A percentile compares a stretch with the other conserved stretches of the same genome.
Conservation (phyloP, 2,113 vertebrate genomes). For the Prunella himalayana region DNA sequence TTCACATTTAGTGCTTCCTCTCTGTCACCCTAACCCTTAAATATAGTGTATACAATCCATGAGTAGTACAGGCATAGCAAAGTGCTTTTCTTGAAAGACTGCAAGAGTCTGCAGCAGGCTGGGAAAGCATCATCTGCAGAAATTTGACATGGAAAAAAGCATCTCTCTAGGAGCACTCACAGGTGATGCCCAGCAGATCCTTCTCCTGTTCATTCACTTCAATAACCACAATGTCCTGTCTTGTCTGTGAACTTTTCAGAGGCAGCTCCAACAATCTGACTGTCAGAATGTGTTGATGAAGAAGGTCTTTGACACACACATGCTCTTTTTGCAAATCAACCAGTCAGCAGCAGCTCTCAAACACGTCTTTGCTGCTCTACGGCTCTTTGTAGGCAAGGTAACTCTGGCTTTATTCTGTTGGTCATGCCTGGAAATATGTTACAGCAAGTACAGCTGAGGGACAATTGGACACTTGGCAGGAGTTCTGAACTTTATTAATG, state of each 20-base stretch:
- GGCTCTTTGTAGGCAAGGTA: slow-evolving; percentile 94
- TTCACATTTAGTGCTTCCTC: not conserved
- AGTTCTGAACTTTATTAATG: not conserved
- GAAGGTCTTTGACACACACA: slow-evolving; percentile 95
- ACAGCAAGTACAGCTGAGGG: not conserved
- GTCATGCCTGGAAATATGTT: not conserved
- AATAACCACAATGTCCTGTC: not conserved
- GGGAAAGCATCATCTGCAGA: not conserved
- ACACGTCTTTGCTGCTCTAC: slow-evolving; percentile 88
- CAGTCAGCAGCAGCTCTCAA: slow-evolving; percentile 89
- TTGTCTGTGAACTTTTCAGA: slow-evolving; percentile 72
- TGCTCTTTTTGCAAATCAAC: slow-evolving; percentile 97
- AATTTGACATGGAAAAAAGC: not conserved
- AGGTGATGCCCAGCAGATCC: not conserved
- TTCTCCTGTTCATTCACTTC: not conserved
- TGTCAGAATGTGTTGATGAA: slow-evolving; percentile 94
- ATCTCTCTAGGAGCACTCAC: accelerated
- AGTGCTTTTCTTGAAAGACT: not conserved
- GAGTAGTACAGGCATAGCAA: not conserved
- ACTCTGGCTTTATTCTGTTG: not conserved
- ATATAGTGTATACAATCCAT: not conserved
- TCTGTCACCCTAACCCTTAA: not conserved
- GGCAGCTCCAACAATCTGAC: slow-evolving; percentile 87
- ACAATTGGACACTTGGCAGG: not conserved
- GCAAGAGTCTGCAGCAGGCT: not conserved